Base-by-base conservation (phyloP, 2,888 invertebrate genomes). In the Frankliniella fusca region DNA sequence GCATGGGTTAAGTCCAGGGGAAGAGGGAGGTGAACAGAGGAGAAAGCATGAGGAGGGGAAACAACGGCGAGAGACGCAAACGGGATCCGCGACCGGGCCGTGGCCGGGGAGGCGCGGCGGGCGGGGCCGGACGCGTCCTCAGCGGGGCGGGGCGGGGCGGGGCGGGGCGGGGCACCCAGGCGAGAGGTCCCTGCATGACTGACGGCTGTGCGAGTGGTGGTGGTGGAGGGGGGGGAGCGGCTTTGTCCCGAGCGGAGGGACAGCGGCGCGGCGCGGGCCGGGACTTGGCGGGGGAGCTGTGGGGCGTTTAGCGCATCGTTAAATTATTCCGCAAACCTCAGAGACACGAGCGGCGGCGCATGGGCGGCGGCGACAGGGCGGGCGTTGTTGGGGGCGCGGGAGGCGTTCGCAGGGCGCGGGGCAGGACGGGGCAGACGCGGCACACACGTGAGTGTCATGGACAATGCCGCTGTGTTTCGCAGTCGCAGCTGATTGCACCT, bases 261-360 rank as follows among this genome's bases (percentile, higher is more conserved):
- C n/a, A 61, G 27, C 12, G 70, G 11, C 3, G 70, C 23, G 27
- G 70, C 11, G 70, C 27, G 9, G 70, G 27, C 11, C 27, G 23
- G 70, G 12, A 23, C 70, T 23, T n/a, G 70, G n/a, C 61, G n/a
- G n/a, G n/a, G 61, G 20, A 18, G n/a, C n/a, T 20, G 8, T n/a
- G 70, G 70, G 70, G 27, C 70, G 70, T 76, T 76, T 76, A 76
- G 70, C 70, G 70, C 70, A 27, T 76, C 70, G 70, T 76, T 76
- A 76, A 76, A 76, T 76, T 76, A 76, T 76, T 76, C 70, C 70
- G 70, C 70, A 76, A 76, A 23, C n/a, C 23, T 23, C 20, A 61
- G 61, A 61, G 15, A 61, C 20, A 61, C 15, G 18, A 18, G n/a
- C 15, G n/a, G 61, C 11, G 15, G n/a, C 15, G 18, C n/a, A n/a